A percentile compares a stretch with the other conserved stretches of the same genome.
These are phyloP conservation scores for Intellagama lesueurii DNA, from an alignment of 2,797 vertebrate genomes.

Conservation along the genomic window DNA sequence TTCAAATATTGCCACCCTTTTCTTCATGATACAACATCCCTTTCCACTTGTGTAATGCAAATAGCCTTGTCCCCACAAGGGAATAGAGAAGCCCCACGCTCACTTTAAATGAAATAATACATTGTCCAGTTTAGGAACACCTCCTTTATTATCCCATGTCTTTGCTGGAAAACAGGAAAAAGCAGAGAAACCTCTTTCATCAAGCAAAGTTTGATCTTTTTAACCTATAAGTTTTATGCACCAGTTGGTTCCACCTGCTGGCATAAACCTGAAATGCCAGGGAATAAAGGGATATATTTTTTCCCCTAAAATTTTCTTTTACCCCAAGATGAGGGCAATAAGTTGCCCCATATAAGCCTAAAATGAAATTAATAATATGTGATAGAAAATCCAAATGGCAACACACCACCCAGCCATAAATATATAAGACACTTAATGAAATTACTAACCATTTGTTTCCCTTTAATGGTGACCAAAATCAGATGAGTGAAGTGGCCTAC, in stretches of 20 bases:
- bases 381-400: background rate
- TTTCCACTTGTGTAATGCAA: background rate
- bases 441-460: background rate
- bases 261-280: background rate
- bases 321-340: background rate
- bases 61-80: too few relatives aligned
- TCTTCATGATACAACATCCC: background rate
- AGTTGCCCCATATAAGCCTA: too few relatives aligned
- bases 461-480: background rate
- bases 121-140: background rate
- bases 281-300: background rate
- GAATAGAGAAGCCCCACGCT: too few relatives aligned
- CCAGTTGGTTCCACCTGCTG: conserved; percentile 13
- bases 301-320: background rate
- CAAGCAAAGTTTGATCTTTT: background rate
- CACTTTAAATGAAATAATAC: background rate
- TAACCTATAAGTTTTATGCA: background rate
- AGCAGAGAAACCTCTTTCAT: too few relatives aligned
- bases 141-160: background rate
- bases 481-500: background rate
- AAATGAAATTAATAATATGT: background rate
- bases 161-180: background rate
- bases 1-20: background rate
- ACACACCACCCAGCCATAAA: background rate
- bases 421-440: background rate